Conservation (phyloP, 2,888 invertebrate species). For the Helicoverpa assulta region DNA sequence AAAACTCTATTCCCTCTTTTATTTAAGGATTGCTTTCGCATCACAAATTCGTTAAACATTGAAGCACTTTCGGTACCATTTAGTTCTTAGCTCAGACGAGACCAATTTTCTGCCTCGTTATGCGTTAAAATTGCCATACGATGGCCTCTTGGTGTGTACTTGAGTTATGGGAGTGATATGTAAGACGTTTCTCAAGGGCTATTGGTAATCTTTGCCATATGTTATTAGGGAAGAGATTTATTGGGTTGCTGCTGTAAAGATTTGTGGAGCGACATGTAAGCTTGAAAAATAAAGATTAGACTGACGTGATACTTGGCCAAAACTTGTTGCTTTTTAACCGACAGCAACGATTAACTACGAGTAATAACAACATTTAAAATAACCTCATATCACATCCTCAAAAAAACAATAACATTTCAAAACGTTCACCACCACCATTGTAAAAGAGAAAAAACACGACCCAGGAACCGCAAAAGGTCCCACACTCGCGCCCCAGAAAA, state of each 20-base stretch:
- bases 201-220: slow-evolving; percentile 37
- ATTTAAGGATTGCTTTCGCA: slow-evolving; percentile 76
- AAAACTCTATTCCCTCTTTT: slow-evolving; percentile 73
- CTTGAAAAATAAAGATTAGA: too few species aligned
- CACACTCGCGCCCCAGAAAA: slow-evolving; percentile 4
- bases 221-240: slow-evolving; percentile 20
- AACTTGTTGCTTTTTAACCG: too few species aligned
- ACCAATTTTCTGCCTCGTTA: slow-evolving; percentile 80
- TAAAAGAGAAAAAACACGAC: too few species aligned
- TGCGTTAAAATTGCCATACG: slow-evolving; percentile 73
- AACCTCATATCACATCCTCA: too few species aligned
- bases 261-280: background rate
- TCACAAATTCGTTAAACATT: slow-evolving; percentile 77
- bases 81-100: slow-evolving; percentile 67
- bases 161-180: slow-evolving; percentile 65
- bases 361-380: too few species aligned
- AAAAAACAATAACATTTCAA: too few species aligned
- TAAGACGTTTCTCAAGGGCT: slow-evolving; percentile 49
- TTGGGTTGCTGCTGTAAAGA: slow-evolving; percentile 8
- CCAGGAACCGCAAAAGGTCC: too few species aligned
- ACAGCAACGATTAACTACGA: too few species aligned
- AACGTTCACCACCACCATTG: too few species aligned
- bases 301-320: too few species aligned
- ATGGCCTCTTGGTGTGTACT: slow-evolving; percentile 67
- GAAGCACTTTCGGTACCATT: slow-evolving; percentile 72